Percentiles rank a stretch among this genome's conserved stretches.
Conservation (phyloP, 1,140 invertebrate species). For the Drosophila tropicalis region DNA sequence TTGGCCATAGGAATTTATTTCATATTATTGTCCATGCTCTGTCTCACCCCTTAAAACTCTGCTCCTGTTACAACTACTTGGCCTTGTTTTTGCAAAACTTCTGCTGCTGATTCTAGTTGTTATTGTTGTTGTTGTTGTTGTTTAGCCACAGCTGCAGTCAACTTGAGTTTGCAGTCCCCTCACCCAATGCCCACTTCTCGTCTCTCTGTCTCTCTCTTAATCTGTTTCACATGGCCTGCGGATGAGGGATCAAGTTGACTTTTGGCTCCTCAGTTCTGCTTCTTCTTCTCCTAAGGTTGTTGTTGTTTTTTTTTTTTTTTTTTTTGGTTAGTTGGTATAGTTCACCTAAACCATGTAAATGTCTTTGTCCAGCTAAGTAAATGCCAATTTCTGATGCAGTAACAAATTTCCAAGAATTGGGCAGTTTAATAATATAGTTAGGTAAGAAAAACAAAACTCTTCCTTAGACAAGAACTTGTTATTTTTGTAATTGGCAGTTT, state of each 20-base stretch:
- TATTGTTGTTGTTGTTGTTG: slow-evolving; percentile 8
- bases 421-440: slow-evolving; percentile 49
- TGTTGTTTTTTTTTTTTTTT: not conserved
- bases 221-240: slow-evolving; percentile 31
- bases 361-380: slow-evolving; percentile 44
- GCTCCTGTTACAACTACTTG: slow-evolving; percentile 45
- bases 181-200: not conserved
- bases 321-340: slow-evolving; percentile 16
- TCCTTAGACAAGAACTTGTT: slow-evolving; percentile 40
- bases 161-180: slow-evolving; percentile 51
- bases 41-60: not conserved
- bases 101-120: slow-evolving; percentile 2
- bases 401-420: slow-evolving; percentile 38
- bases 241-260: slow-evolving; percentile 49
- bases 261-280: slow-evolving; percentile 36
- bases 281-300: too few species aligned
- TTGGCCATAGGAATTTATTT: slow-evolving; percentile 69
- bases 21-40: slow-evolving; percentile 65
- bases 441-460: slow-evolving; percentile 10
- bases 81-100: slow-evolving; percentile 74
- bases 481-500: slow-evolving; percentile 75
- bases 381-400: slow-evolving; percentile 30
- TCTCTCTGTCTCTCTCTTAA: slow-evolving; percentile 30
- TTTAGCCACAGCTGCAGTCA: slow-evolving; percentile 72
- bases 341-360: slow-evolving; percentile 47